Percentiles rank a stretch among this genome's conserved stretches.
phyloP scores from a whole-genome alignment of 2,888 invertebrate genomes.

The Rapana venosa region DNA sequence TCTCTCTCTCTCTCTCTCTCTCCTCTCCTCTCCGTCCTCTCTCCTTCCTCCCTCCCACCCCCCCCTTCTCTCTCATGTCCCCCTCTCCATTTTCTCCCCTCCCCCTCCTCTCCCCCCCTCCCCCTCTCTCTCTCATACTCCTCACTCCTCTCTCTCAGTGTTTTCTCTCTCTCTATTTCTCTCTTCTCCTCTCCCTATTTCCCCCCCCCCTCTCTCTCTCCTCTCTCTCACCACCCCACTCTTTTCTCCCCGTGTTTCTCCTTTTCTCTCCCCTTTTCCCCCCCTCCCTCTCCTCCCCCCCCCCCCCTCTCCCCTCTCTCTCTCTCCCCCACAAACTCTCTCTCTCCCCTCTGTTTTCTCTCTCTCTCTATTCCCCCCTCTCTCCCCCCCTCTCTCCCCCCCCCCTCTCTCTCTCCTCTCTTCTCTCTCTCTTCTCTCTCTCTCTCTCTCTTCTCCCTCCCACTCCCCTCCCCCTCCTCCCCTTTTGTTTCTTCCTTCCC shows the following conservation, averaged over 20 bases:
- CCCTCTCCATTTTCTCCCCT: neutral
- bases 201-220: no score
- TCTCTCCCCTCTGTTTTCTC: neutral
- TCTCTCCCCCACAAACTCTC: neutral
- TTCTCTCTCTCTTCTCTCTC: neutral
- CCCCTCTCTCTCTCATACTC: neutral
- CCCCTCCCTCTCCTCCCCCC: no score
- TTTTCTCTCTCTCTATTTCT: no score
- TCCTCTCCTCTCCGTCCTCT: neutral
- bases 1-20: neutral
- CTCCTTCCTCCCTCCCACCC: neutral
- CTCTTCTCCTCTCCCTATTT: no score
- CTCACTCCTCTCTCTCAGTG: neutral
- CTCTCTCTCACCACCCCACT: neutral
- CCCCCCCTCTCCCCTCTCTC: neutral
- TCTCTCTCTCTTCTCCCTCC: neutral
- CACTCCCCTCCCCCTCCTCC: neutral
- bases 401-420: neutral
- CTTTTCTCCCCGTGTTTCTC: neutral
- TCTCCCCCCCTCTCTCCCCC: neutral
- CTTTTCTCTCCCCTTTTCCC: no score
- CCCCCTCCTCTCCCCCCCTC: neutral
- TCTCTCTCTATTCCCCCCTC: neutral
- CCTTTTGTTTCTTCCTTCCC: neutral
- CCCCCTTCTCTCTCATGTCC: neutral